Evolutionary conservation across 2,888 invertebrate species (phyloP).

Genomic region (Cotesia congregata): DNA sequence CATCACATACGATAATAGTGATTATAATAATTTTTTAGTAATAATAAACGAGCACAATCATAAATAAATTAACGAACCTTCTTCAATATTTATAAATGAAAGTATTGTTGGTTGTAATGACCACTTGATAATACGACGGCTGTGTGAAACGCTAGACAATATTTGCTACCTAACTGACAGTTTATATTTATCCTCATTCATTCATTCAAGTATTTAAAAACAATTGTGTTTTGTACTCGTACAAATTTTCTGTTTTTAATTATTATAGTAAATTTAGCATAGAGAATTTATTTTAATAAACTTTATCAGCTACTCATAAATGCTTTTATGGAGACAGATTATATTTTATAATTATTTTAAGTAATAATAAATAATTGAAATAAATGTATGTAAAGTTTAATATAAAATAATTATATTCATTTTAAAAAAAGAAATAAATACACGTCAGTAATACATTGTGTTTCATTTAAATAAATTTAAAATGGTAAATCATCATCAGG

Average conservation of each 20-base stretch:
- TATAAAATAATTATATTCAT: neutral
- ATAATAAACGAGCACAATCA: neutral
- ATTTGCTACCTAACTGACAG: neutral
- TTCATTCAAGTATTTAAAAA: neutral
- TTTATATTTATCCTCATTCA: neutral
- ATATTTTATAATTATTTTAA: neutral
- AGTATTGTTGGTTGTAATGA: neutral
- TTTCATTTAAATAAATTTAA: constrained; percentile 59
- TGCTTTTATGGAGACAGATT: neutral
- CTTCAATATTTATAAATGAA: neutral
- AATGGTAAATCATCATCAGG: constrained; percentile 89
- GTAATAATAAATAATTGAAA: neutral
- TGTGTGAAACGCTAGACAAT: constrained; percentile 19
- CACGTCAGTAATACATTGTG: constrained; percentile 52
- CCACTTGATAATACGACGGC: constrained; percentile 17
- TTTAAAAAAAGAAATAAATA: constrained; percentile 56
- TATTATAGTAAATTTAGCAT: neutral
- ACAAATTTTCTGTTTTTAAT: neutral
- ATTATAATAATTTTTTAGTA: neutral
- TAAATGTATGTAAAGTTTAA: constrained; percentile 9
- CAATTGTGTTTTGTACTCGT: neutral
- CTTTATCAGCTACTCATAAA: neutral
- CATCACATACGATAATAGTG: neutral
- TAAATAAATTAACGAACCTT: neutral
- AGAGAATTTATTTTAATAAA: neutral